These are phyloP conservation scores for Lasius fuliginosus DNA, from an alignment of 2,888 invertebrate species.

Conservation along the genomic window DNA sequence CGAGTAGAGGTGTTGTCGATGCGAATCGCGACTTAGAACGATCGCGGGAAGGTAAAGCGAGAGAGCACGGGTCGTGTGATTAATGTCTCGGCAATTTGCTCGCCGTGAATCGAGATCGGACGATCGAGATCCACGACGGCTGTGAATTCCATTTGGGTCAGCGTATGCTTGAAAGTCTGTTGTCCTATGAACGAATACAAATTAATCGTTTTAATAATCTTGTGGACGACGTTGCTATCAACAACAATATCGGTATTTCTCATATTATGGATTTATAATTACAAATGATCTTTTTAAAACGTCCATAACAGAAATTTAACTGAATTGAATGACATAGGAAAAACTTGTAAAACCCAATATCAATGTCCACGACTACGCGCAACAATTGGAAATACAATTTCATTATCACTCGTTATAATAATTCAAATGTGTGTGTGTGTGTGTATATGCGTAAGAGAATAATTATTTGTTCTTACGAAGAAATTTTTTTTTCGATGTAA, in stretches of 20 bases:
- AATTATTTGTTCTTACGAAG: neutral
- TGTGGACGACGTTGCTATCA: constrained; percentile 25
- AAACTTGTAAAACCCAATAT: neutral
- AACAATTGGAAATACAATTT: neutral
- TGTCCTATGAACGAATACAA: constrained; percentile 47
- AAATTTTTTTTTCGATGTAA: neutral
- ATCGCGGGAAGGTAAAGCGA: constrained; percentile 55
- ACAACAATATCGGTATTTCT: no score
- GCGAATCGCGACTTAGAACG: constrained; percentile 53
- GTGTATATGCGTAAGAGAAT: neutral
- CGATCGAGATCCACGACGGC: constrained; percentile 54
- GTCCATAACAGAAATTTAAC: neutral
- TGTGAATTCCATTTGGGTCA: constrained; percentile 46
- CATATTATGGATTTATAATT: no score
- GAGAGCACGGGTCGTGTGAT: constrained; percentile 59
- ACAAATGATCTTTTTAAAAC: no score
- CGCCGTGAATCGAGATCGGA: constrained; percentile 69
- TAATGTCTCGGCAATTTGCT: constrained; percentile 71
- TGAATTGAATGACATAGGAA: neutral
- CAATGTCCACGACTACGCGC: neutral
- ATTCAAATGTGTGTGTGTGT: neutral
- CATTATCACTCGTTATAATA: neutral
- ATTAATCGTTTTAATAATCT: constrained; percentile 36
- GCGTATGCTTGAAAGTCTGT: constrained; percentile 46
- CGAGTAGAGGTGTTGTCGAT: constrained; percentile 51